These are phyloP conservation scores for Drosophila subsilvestris DNA, from an alignment of 2,888 invertebrate genomes.

Conservation along the genomic window DNA sequence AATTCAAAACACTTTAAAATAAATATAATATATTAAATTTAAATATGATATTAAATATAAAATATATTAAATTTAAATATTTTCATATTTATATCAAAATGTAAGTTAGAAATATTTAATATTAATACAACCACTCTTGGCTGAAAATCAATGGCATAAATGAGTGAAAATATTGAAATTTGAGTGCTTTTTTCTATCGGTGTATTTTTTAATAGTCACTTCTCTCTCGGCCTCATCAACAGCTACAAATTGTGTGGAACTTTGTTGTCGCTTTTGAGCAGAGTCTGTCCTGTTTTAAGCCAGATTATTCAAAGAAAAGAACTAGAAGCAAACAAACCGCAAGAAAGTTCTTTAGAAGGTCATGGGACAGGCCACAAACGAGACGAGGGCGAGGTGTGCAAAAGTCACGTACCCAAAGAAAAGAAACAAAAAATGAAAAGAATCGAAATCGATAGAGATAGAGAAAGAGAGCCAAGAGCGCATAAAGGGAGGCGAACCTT, in stretches of 20 bases:
- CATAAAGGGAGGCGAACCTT: conserved; percentile 11
- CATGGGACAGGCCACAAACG: conserved; percentile 19
- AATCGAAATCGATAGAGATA: conserved; percentile 44
- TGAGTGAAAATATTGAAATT: no score
- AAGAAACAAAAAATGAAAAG: conserved; percentile 36
- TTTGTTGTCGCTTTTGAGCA: conserved; percentile 26
- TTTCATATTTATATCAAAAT: no score
- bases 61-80: no score
- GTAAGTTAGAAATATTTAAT: no score
- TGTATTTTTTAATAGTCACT: conserved; percentile 27
- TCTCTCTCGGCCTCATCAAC: conserved; percentile 22
- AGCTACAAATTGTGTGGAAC: conserved; percentile 10
- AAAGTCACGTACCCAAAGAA: conserved; percentile 31
- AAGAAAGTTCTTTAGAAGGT: conserved; percentile 26
- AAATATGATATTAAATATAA: no score
- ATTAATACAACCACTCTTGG: no score
- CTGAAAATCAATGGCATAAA: no score
- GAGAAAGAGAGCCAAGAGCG: conserved; percentile 13
- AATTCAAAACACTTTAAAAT: no score
- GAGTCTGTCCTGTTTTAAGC: conserved; percentile 11
- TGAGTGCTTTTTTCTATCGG: no score
- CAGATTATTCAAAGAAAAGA: conserved; percentile 23
- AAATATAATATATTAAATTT: no score
- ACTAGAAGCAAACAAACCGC: conserved; percentile 25
- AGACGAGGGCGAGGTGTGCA: neutral